Base-by-base conservation (phyloP, 2,888 invertebrate genomes). In the Hybos culiciformis region DNA sequence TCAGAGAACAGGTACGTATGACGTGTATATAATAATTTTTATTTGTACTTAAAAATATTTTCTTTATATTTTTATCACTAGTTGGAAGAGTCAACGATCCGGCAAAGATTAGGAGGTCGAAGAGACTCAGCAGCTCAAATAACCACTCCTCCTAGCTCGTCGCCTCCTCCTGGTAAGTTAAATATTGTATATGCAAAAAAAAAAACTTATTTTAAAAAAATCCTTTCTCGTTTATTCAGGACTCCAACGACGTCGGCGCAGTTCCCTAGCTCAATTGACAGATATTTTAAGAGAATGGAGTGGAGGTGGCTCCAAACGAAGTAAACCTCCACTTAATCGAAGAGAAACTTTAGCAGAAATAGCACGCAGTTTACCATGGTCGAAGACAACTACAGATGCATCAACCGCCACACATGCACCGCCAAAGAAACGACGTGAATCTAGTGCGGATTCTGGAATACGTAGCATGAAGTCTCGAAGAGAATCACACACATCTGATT, bases 71-170 rank as follows among this genome's bases (percentile, higher is more conserved):
- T 9, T 17, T 2, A 39, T 34, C 23, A 34, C 1, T 14, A 65
- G 49, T 59, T 76, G 58, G 87, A 90, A 63, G 88, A 88, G 67
- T 80, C 82, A 37, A 90, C 88, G 20, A 72, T 90, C 53, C 73
- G 83, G 45, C 87, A 87, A 63, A 73, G 88, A 45, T 74, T 90
- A 45, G 90, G 90, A 51, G 87, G 80, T 48, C 75, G 90, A 46
- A 71, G 90, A 49, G 90, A 91, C 66, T 90, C 90, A 1, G 83
- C 88, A n/a, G 86, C 90, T 2, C 91, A 91, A 68, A 90, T 91
- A 52, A 79, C 82, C 56, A 86, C 87, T 20, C 88, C 90, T 41
- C 88, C 88, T 44, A 83, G 83, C 57, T 73, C 76, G 33, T 83
- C 84, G 50, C 80, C 79, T 29, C 66, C 66, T 37, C 58, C 63